Evolutionary conservation across 1,140 invertebrate species (phyloP), one percentile per base, ranked within the genome.

Genomic region (Drosophila murphyi): DNA sequence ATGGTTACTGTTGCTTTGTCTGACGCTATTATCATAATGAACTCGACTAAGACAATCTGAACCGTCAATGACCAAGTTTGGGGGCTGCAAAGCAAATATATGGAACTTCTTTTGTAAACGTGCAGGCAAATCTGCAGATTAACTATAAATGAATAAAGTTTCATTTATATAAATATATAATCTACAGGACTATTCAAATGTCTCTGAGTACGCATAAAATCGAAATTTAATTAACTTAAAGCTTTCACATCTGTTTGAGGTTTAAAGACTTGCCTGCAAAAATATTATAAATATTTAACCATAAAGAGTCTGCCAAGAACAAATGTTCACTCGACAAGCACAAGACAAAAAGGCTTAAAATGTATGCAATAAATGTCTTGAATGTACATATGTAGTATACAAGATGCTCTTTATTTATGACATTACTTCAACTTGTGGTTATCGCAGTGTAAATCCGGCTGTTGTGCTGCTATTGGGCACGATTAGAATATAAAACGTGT

Each of bases 401-500:
- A 43, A 43, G 10, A 43, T 60, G 31, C 31, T 60, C 41, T 4
- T 60, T 48, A 60, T 60, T 60, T 48, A 48, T 37, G 56, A 41
- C 29, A 48, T 65, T 43, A 43, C 35, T 56, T 67, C 76, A 76
- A 72, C 76, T 45, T 72, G 47, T 51, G 78, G 65, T 62, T 67
- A 80, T 81, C 72, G 52, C 78, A 50, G 78, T 72, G 78, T 73
- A 80, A 81, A 63, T 80, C 56, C 72, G 20, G 56, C 71, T 62
- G 51, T n/a, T 62, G 29, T 68, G 47, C 61, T 59, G 57, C 35
- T 52, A 63, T 62, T 69, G 65, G 65, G 39, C 55, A n/a, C 31
- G 39, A 39, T 41, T 48, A 32, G 7, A 50, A 62, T 62, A 50
- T 48, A 35, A 35, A 8, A 60, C 34, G 12, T 47, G n/a, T 12